A percentile compares a stretch with the other conserved stretches of the same genome.
phyloP scores from a whole-genome alignment of 2,888 invertebrate species.

The Nemotelus pantherinus region DNA sequence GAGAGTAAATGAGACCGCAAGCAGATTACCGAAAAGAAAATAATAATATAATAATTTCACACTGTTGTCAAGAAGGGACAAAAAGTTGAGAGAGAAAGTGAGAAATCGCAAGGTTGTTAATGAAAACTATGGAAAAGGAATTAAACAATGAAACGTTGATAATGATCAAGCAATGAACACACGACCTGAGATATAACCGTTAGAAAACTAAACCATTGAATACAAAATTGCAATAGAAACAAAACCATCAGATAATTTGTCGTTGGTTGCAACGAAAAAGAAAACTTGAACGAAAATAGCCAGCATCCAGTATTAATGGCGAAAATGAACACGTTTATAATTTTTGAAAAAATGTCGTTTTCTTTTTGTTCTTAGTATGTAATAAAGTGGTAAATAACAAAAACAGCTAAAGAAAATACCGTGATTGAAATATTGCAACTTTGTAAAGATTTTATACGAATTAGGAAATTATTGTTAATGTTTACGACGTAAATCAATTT shows the following conservation, averaged over 20 bases:
- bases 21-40: not conserved
- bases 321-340: not conserved
- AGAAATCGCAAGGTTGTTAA: not conserved
- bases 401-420: not conserved
- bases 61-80: not conserved
- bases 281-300: not conserved
- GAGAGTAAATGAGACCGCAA: not conserved
- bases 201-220: not conserved
- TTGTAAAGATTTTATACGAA: constrained; percentile 19
- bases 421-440: not conserved
- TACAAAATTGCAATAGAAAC: not conserved
- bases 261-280: too few relatives aligned
- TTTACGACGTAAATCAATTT: too few relatives aligned
- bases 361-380: not conserved
- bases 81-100: not conserved
- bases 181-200: not conserved
- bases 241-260: not conserved
- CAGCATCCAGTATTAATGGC: constrained; percentile 11
- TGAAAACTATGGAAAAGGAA: not conserved
- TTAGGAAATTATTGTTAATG: not conserved
- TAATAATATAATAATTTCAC: not conserved
- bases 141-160: not conserved
- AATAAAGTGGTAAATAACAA: not conserved
- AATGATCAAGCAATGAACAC: not conserved
- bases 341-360: not conserved